These are phyloP conservation scores for Dromas ardeola DNA, from an alignment of 2,113 vertebrate genomes.

Conservation along the genomic window DNA sequence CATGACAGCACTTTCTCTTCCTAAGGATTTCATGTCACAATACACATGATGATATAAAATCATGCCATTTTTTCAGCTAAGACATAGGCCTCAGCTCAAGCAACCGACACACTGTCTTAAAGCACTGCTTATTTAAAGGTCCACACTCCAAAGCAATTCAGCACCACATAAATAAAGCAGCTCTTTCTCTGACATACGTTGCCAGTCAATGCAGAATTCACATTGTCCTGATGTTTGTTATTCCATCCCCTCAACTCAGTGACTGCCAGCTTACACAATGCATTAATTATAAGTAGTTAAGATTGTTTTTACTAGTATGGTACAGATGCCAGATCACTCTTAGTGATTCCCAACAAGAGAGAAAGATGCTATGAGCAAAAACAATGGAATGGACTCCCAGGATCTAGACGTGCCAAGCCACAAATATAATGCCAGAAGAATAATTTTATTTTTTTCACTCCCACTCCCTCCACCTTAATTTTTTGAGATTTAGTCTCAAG, in stretches of 20 bases:
- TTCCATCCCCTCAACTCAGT: not conserved
- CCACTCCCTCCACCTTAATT: not conserved
- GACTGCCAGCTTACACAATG: not conserved
- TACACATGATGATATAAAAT: not conserved
- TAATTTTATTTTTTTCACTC: not conserved
- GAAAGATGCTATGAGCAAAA: constrained; percentile 27
- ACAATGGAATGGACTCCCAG: constrained; percentile 27
- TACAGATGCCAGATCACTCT: constrained; percentile 10
- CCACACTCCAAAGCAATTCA: not conserved
- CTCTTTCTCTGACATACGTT: not conserved
- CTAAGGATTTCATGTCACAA: not conserved
- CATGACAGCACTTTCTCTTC: not conserved
- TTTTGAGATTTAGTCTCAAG: not conserved
- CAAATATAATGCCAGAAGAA: not conserved
- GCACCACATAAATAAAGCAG: not conserved
- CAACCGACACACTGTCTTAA: not conserved
- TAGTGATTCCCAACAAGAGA: constrained; percentile 1
- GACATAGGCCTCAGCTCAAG: not conserved
- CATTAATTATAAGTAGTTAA: constrained; percentile 19
- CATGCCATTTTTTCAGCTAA: not conserved
- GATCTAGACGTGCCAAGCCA: not conserved
- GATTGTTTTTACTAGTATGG: constrained; percentile 1
- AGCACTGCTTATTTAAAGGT: not conserved
- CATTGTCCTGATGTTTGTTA: not conserved
- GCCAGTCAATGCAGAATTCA: not conserved